Evolutionary conservation across 2,888 invertebrate genomes (phyloP), one percentile per base, ranked within the genome.

Genomic region (Hecatera dysodea): DNA sequence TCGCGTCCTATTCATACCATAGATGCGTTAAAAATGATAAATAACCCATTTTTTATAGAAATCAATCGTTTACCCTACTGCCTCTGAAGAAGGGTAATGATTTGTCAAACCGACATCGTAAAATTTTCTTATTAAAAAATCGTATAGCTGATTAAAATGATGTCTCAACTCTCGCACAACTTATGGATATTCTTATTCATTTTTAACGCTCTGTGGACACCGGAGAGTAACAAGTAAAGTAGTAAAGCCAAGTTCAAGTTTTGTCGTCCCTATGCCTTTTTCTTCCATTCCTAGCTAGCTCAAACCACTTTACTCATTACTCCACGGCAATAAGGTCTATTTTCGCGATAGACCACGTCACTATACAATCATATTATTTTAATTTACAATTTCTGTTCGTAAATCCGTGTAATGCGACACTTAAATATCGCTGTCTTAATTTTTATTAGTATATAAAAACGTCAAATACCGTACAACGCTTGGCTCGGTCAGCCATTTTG

Each of bases 401-500:
- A 29, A 55, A 17, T 48, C 53, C 29, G 22, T 36, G 65, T 55
- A 3, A 15, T n/a, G 44, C 62, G 72, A 70, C 2, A 17, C 0
- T n/a, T n/a, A n/a, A n/a, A 46, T 17, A 4, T 63, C 73, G 71
- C 52, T 15, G 46, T 72, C 55, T 27, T 55, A 46, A 8, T 48
- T 48, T 1, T n/a, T 48, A 33, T 15, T 48, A 17, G 4, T 75
- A 75, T 11, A 75, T 11, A 67, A 67, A 75, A 74, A 75, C 39
- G 48, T 72, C 48, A 66, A 33, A 8, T 55, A 53, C 17, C 8
- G 29, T 22, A 29, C 29, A 71, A 46, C 39, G 33, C 33, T 9
- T 74, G 48, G 19, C 46, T 75, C 7, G 0, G 3, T 1, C 3
- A 33, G 75, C 75, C 75, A 67, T 55, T 27, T 72, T 48, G 55